These are phyloP conservation scores for Egretta garzetta DNA, from an alignment of 2,113 vertebrate genomes.

Conservation along the genomic window DNA sequence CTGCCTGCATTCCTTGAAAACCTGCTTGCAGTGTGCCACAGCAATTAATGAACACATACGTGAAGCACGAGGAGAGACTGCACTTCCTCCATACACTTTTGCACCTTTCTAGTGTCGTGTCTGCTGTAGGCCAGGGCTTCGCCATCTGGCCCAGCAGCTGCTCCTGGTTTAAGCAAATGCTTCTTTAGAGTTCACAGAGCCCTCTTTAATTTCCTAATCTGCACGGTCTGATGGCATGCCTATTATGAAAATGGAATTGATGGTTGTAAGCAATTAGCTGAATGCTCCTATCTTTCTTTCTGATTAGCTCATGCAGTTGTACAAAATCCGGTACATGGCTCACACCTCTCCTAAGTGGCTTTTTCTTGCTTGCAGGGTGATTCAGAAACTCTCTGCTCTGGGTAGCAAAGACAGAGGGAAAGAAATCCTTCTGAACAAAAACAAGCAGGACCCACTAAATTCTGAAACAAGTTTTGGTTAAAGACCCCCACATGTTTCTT, in stretches of 20 bases:
- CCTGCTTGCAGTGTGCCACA: background rate
- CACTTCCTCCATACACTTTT: background rate
- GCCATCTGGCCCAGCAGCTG: background rate
- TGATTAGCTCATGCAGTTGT: background rate
- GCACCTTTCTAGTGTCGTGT: background rate
- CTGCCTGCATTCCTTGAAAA: background rate
- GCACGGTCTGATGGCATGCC: background rate
- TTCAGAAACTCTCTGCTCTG: background rate
- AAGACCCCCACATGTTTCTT: rapidly evolving
- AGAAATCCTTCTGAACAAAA: background rate
- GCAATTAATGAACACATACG: background rate
- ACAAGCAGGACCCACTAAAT: background rate
- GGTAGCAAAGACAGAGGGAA: background rate
- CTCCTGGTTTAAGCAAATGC: background rate
- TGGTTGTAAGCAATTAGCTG: background rate
- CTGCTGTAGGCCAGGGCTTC: background rate
- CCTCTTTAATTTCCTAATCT: background rate
- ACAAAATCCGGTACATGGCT: background rate
- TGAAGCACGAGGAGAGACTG: rapidly evolving
- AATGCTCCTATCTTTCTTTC: background rate
- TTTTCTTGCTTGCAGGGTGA: background rate
- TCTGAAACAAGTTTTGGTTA: background rate
- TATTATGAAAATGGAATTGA: background rate
- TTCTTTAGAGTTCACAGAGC: background rate
- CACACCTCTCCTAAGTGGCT: background rate